These are phyloP conservation scores for Stenotaenia linearis DNA, from an alignment of 2,888 invertebrate genomes.

Conservation along the genomic window DNA sequence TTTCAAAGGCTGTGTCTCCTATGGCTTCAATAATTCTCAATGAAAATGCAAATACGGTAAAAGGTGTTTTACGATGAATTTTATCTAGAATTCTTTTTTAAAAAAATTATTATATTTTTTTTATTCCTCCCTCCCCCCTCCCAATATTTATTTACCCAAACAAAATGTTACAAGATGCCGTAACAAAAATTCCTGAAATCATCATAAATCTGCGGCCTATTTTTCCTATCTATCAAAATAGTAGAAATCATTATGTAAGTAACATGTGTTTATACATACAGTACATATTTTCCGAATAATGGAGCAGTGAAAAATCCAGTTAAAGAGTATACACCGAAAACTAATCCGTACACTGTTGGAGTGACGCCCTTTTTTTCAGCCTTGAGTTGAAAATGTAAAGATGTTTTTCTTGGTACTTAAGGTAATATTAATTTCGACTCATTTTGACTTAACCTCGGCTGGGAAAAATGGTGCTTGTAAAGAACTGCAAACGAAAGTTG, in stretches of 20 bases:
- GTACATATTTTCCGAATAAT: slow-evolving; percentile 68
- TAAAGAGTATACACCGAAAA: slow-evolving; percentile 79
- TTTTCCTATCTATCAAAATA: slow-evolving; percentile 58
- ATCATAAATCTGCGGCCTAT: slow-evolving; percentile 75
- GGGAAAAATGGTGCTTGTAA: slow-evolving; percentile 81
- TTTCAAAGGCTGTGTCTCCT: slow-evolving; percentile 79
- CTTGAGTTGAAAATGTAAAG: slow-evolving; percentile 51
- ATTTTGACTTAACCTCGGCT: slow-evolving; percentile 60
- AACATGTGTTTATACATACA: neutral
- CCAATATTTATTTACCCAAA: slow-evolving; percentile 59
- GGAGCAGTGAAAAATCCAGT: slow-evolving; percentile 76
- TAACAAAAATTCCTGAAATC: slow-evolving; percentile 73
- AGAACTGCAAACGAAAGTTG: slow-evolving; percentile 75
- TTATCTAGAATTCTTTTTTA: slow-evolving; percentile 29
- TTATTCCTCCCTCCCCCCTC: too few species aligned
- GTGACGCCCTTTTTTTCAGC: slow-evolving; percentile 73
- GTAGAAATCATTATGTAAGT: neutral
- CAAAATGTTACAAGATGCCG: slow-evolving; percentile 73
- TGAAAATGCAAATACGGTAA: slow-evolving; percentile 69
- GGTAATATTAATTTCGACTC: neutral
- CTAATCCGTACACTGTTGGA: slow-evolving; percentile 75
- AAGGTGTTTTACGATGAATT: slow-evolving; percentile 50
- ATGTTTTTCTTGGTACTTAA: neutral
- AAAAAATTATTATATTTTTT: neutral
- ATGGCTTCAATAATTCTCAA: slow-evolving; percentile 75